Base-by-base conservation (phyloP, 2,888 invertebrate genomes). In the Apotomis betuletana region DNA sequence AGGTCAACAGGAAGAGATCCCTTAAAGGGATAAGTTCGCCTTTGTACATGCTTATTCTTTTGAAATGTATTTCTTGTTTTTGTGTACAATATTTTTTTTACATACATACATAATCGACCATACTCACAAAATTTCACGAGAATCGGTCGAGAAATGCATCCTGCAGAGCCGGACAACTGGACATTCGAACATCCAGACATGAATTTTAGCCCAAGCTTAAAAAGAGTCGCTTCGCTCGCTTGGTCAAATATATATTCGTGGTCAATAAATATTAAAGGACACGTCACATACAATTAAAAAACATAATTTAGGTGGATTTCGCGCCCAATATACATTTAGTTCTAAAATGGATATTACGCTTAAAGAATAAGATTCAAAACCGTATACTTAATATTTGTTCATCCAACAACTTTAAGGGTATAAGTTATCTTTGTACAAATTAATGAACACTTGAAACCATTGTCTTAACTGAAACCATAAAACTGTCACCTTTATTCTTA, bases 371-470 rank as follows among this genome's bases (percentile, higher is more conserved):
- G 49, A 49, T 49, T 10, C 10, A 49, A 49, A 49, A 49, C 9
- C 10, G 49, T 10, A 49, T 10, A 49, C 49, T 27, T 27, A 27
- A 49, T 49, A 10, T 49, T 49, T 49, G 8, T 3, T 9, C 49
- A 8, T 49, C 27, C 55, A 54, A 41, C 54, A 15, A 9, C 9
- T 6, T 49, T 54, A 63, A 63, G 63, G 52, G 64, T 64, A 55
- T 55, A 64, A 64, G 64, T 55, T 64, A 64, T 64, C 64, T 62
- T 38, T 27, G 57, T 65, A 65, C 65, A 57, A 65, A 65, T 65
- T 65, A 65, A 65, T 57, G 55, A 57, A 54, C 64, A 54, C 52
- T 64, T 64, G 38, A 6, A 64, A 44, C 55, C 54, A 65, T 65
- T 65, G 65, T 65, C 46, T 65, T 65, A 57, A 65, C 57, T 65